Conservation (phyloP, 30 jellyfish, hydroid and myxozoan species). For the Phacellophora camtschatica region DNA sequence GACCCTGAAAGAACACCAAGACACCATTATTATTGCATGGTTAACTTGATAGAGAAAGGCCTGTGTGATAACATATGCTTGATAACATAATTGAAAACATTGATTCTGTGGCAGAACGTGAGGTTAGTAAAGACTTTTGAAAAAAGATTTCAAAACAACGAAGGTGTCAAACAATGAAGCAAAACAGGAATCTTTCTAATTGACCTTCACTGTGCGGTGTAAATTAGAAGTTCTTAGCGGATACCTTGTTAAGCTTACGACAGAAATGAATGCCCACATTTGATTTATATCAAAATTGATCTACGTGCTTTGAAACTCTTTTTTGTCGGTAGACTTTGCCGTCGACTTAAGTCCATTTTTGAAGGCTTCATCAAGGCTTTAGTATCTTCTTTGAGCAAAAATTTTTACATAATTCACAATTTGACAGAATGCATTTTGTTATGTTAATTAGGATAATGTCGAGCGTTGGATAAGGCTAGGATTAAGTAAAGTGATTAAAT, state of each 20-base stretch:
- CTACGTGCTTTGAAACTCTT: constrained; percentile 33
- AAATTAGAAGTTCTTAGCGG: constrained; percentile 70
- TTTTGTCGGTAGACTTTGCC: constrained; percentile 50
- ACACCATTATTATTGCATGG: too few species aligned
- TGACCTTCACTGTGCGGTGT: constrained; percentile 71
- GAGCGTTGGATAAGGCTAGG: constrained; percentile 50
- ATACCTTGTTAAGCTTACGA: constrained; percentile 47
- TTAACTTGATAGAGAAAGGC: too few species aligned
- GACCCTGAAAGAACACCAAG: too few species aligned
- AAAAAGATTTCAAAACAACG: constrained; percentile 41
- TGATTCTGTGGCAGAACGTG: too few species aligned
- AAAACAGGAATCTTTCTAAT: constrained; percentile 63
- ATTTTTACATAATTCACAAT: constrained; percentile 48
- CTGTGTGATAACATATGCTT: too few species aligned
- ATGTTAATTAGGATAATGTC: constrained; percentile 56
- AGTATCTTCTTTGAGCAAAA: constrained; percentile 47
- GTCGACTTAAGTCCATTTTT: constrained; percentile 44
- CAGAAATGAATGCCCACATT: constrained; percentile 35
- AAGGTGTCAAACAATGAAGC: constrained; percentile 63
- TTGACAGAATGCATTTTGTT: constrained; percentile 58
- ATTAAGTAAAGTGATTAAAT: constrained; percentile 39
- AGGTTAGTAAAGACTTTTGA: constrained; percentile 24
- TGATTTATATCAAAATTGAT: constrained; percentile 46
- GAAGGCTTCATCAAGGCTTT: constrained; percentile 55
- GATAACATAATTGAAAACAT: too few species aligned